Percentiles rank a stretch among this genome's conserved stretches.
Conservation (phyloP, 1,140 invertebrate genomes). For the Drosophila arizonae region DNA sequence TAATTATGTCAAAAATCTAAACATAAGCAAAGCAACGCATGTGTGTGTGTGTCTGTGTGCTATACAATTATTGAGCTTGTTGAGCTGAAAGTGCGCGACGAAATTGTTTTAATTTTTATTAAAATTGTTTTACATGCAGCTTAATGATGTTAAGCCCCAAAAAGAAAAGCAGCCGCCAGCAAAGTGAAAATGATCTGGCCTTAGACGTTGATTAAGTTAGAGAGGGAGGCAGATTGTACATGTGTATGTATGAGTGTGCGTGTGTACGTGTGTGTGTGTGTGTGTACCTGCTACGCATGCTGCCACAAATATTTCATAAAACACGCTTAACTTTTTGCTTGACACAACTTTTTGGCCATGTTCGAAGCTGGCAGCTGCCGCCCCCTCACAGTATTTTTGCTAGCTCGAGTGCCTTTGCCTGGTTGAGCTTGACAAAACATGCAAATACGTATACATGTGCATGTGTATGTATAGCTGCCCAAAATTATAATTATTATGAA, state of each 20-base stretch:
- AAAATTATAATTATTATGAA: conserved; percentile 78
- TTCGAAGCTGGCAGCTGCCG: conserved; percentile 47
- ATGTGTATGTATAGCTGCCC: conserved; percentile 35
- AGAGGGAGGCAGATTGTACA: background rate
- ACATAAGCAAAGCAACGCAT: conserved; percentile 30
- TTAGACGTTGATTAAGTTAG: background rate
- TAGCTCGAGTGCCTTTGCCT: background rate
- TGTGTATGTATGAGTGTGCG: no score
- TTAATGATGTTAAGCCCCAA: conserved; percentile 36
- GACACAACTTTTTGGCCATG: conserved; percentile 45
- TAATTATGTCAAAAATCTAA: conserved; percentile 39
- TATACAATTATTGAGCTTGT: conserved; percentile 65
- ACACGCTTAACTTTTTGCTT: conserved; percentile 31
- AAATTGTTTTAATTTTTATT: conserved; percentile 39
- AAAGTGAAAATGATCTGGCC: conserved; percentile 29
- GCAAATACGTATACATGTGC: conserved; percentile 32
- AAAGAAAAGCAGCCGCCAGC: conserved; percentile 12
- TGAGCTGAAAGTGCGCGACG: conserved; percentile 34
- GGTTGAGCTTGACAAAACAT: conserved; percentile 36
- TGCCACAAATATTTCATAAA: conserved; percentile 60
- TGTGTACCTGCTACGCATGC: conserved; percentile 34
- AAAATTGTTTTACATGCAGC: conserved; percentile 49
- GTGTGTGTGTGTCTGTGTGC: conserved; percentile 7
- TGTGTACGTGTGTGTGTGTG: background rate
- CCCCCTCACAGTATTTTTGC: conserved; percentile 2